Conservation (phyloP, 2,113 vertebrate species). For the Cervus canadensis region DNA sequence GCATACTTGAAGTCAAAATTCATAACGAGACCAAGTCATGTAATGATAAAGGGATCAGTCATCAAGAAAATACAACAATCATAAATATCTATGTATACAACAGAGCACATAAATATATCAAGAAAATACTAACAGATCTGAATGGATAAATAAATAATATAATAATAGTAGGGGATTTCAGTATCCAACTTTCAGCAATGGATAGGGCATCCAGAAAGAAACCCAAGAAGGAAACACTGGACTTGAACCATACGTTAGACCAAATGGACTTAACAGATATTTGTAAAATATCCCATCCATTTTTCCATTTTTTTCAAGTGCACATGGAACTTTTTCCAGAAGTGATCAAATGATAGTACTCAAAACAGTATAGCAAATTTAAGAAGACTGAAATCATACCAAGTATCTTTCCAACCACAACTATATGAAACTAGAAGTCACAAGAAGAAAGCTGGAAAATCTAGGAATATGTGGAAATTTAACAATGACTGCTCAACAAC, state of each 20-base stretch:
- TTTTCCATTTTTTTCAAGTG: background rate
- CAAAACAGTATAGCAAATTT: background rate
- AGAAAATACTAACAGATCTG: background rate
- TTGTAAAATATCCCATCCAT: background rate
- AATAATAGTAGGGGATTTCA: background rate
- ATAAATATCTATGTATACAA: background rate
- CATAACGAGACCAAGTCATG: background rate
- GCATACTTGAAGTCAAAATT: background rate
- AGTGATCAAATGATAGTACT: background rate
- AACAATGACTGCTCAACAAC: background rate
- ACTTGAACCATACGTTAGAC: background rate
- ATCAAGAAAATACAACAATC: background rate
- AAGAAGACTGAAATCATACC: background rate
- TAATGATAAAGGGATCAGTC: background rate
- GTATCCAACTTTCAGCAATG: background rate
- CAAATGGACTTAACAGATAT: background rate
- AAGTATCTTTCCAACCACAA: background rate
- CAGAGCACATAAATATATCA: background rate
- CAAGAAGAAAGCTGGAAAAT: background rate
- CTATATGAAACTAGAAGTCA: background rate
- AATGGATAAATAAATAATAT: background rate
- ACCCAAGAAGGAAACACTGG: background rate
- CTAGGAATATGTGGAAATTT: background rate
- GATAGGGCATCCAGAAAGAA: background rate
- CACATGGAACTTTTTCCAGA: background rate